Base-by-base conservation (phyloP, 2,888 invertebrate genomes). In the Lutraria lutraria region DNA sequence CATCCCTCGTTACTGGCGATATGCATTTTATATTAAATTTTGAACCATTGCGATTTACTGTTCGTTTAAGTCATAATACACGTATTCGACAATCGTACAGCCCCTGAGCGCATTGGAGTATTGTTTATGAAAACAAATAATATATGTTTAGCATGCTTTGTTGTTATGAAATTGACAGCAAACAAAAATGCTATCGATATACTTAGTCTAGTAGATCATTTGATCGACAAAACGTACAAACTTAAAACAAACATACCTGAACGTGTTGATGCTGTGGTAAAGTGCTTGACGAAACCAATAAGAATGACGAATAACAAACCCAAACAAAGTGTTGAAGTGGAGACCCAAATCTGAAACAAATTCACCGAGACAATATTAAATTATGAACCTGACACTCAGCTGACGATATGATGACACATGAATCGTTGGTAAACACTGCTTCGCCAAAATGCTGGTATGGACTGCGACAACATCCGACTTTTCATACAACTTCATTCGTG, bases 301-400 rank as follows among this genome's bases (percentile, higher is more conserved):
- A 91, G 83, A 19, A 91, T 87, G 53, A 87, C 89, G 81, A 88
- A 89, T 12, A 88, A 85, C 25, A 91, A 63, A 16, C 83, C 83
- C 56, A 90, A 76, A 53, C 89, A 34, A 83, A 91, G 83, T 21
- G 88, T 81, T 12, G 88, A 68, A 29, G 85, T 88, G 19, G 87
- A 83, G 8, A 91, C 81, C 10, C 89, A 89, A 52, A 88, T 86
- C 91, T 91, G 81, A 34, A 87, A 86, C 13, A 12, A n/a, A n/a
- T n/a, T n/a, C 8, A 68, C 25, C n/a, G 3, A 56, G 56, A 43
- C 43, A 43, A 43, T 8, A 43, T 43, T 43, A 43, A 43, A 43
- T 8, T 43, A 8, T 8, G 43, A 4, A 43, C 43, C 43, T 43
- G 43, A 43, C 43, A 43, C 2, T 43, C 43, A 43, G n/a, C n/a